phyloP scores from a whole-genome alignment of 2,113 vertebrate species.

The Phycodurus eques region DNA sequence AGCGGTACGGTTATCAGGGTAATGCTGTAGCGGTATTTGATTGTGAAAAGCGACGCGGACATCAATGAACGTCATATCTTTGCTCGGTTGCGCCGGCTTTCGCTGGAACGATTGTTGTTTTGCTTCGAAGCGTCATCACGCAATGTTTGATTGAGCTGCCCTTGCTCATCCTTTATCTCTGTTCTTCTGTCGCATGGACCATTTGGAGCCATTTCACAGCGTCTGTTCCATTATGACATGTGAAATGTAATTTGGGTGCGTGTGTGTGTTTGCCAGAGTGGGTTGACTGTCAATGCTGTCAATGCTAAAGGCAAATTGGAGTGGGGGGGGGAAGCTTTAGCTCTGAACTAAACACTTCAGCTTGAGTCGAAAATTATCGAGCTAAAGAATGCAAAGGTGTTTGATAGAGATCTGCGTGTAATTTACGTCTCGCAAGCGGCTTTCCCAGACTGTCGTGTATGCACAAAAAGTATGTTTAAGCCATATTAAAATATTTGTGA shows the following conservation, averaged over 20 bases:
- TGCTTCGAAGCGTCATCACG: slow-evolving; percentile 50
- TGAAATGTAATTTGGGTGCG: slow-evolving; percentile 45
- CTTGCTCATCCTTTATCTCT: slow-evolving; percentile 53
- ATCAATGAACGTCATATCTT: slow-evolving; percentile 37
- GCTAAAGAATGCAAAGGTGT: not conserved
- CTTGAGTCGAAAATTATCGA: not conserved
- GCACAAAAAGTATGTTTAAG: not conserved
- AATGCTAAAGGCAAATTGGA: too few relatives aligned
- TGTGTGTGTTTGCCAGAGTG: not conserved
- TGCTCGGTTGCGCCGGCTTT: slow-evolving; percentile 18
- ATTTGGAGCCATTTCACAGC: slow-evolving; percentile 52
- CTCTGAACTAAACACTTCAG: not conserved
- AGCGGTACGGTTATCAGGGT: not conserved
- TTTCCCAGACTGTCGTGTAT: not conserved
- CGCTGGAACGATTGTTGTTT: slow-evolving; percentile 41
- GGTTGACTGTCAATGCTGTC: slow-evolving; percentile 7
- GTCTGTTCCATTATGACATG: slow-evolving; percentile 47
- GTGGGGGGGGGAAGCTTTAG: not conserved
- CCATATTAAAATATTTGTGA: not conserved
- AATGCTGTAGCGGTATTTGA: slow-evolving; percentile 14
- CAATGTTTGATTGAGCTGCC: slow-evolving; percentile 52
- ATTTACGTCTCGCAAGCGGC: not conserved
- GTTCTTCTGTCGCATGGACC: slow-evolving; percentile 36
- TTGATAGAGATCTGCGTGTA: not conserved
- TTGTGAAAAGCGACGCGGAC: slow-evolving; percentile 18